Evolutionary conservation across 1,140 invertebrate species (phyloP).

Genomic region (Drosophila bipectinata): DNA sequence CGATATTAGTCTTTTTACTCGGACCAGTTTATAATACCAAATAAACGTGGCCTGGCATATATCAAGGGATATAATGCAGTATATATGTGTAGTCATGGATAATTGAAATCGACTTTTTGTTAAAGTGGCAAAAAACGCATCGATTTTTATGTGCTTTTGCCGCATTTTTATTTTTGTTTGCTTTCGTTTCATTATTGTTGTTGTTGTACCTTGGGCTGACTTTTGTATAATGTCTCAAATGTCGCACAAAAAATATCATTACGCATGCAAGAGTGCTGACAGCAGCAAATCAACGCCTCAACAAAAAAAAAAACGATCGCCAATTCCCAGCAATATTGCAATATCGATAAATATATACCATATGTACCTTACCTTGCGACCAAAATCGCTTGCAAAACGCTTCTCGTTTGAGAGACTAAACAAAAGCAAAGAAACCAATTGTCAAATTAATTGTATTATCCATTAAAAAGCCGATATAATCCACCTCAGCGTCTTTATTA

Average conservation of each 20-base stretch:
- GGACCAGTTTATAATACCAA: slow-evolving; percentile 2
- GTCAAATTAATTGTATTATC: slow-evolving; percentile 53
- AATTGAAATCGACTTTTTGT: slow-evolving; percentile 38
- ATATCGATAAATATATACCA: too few species aligned
- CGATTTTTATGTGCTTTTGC: slow-evolving; percentile 46
- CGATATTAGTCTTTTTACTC: neutral
- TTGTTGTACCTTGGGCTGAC: neutral
- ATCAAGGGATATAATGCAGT: neutral
- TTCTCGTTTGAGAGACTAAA: neutral
- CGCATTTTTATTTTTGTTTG: slow-evolving; percentile 11
- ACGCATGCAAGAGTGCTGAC: slow-evolving; percentile 64
- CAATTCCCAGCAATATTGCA: neutral
- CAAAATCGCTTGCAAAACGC: too few species aligned
- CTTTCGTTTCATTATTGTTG: slow-evolving; percentile 2
- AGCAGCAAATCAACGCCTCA: slow-evolving; percentile 44
- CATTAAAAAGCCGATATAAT: slow-evolving; percentile 31
- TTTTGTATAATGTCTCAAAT: slow-evolving; percentile 20
- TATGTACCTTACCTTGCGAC: neutral
- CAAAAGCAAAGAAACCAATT: slow-evolving; percentile 29
- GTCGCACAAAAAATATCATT: slow-evolving; percentile 51
- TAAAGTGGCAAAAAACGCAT: slow-evolving; percentile 63
- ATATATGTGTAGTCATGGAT: slow-evolving; percentile 9
- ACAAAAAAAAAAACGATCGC: neutral
- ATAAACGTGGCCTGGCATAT: slow-evolving; percentile 11
- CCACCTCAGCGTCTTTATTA: neutral